Percentiles rank a stretch among this genome's conserved stretches.
phyloP scores from a whole-genome alignment of 2,888 invertebrate species.

The Acholoe squamosa region DNA sequence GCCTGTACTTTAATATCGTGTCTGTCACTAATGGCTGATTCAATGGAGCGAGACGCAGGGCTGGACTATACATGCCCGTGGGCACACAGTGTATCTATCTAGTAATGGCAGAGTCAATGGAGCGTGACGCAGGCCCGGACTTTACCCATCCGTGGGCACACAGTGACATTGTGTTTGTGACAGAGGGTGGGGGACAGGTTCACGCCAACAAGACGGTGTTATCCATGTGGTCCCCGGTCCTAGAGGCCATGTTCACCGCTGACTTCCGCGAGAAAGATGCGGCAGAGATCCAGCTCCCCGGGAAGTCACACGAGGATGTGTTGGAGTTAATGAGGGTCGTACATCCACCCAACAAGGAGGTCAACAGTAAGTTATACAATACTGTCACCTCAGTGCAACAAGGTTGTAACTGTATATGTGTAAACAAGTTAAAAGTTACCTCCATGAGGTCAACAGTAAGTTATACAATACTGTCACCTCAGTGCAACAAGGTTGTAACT shows the following conservation, averaged over 20 bases:
- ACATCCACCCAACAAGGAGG: constrained; percentile 46
- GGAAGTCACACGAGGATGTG: constrained; percentile 19
- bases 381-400: too few species aligned
- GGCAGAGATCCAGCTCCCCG: constrained; percentile 60
- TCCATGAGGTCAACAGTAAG: constrained; percentile 41
- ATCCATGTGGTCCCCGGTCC: constrained; percentile 65
- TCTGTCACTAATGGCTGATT: too few species aligned
- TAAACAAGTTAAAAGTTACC: too few species aligned
- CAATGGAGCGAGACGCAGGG: neutral
- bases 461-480: too few species aligned
- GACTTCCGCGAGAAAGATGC: constrained; percentile 58
- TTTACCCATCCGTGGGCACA: constrained; percentile 10
- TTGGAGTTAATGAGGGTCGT: constrained; percentile 47
- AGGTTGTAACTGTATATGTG: too few species aligned
- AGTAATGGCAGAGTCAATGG: neutral
- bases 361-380: constrained; percentile 7
- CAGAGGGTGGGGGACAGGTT: constrained; percentile 11
- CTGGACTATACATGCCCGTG: neutral
- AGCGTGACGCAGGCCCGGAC: neutral
- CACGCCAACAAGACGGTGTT: constrained; percentile 63
- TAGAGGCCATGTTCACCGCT: constrained; percentile 61
- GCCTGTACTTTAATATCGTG: neutral
- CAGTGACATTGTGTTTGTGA: constrained; percentile 27
- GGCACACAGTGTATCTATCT: neutral
- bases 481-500: too few species aligned